phyloP scores from a whole-genome alignment of 2,113 vertebrate species.

The Rhinoderma darwinii region DNA sequence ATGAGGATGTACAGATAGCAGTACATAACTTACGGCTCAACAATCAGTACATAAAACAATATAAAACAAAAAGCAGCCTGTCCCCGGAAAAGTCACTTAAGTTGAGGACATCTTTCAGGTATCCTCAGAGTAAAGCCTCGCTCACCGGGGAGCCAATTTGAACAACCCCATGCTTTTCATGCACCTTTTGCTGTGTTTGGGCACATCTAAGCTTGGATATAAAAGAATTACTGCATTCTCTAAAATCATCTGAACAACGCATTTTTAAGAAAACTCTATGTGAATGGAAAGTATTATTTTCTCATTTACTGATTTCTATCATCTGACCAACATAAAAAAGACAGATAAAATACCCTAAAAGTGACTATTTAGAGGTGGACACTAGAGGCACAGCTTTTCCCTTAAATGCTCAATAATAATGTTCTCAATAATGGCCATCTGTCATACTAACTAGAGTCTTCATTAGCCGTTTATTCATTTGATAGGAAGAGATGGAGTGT shows the following conservation, averaged over 20 bases:
- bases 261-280: neutral
- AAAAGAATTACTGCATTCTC: neutral
- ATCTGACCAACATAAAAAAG: no score
- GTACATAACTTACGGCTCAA: neutral
- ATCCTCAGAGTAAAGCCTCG: neutral
- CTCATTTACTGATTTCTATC: no score
- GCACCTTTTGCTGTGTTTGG: no score
- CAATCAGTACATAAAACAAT: conserved; percentile 10
- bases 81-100: neutral
- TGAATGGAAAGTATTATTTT: neutral
- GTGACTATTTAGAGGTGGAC: no score
- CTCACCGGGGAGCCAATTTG: neutral
- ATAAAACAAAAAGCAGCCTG: neutral
- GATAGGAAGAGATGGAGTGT: no score
- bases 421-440: no score
- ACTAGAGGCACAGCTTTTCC: no score
- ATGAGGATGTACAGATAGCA: conserved; percentile 9
- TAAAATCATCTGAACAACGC: neutral
- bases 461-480: no score
- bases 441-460: no score
- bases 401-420: no score
- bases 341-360: no score
- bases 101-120: neutral
- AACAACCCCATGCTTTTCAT: neutral
- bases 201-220: neutral